A percentile compares a stretch with the other conserved stretches of the same genome.
phyloP scores from a whole-genome alignment of 2,797 vertebrate genomes.

The Enteromius treurensis region DNA sequence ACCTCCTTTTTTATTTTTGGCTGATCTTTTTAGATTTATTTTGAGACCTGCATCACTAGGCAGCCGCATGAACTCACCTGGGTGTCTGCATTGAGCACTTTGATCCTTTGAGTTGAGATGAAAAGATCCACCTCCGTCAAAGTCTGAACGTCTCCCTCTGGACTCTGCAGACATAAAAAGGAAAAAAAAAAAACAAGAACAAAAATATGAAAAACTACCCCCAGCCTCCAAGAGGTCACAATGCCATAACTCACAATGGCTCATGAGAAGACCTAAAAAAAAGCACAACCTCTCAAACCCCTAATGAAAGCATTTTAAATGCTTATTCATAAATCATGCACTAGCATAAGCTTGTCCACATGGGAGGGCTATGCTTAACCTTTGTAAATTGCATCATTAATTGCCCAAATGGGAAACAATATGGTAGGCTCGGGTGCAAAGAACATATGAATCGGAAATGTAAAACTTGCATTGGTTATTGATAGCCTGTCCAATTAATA shows the following conservation, averaged over 20 bases:
- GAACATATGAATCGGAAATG: conserved; percentile 21
- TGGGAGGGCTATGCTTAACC: conserved; percentile 22
- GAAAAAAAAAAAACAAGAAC: conserved; percentile 7
- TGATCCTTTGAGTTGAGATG: conserved; percentile 99
- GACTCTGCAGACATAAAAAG: conserved; percentile 77
- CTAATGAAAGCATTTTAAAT: conserved; percentile 40
- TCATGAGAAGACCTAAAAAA: conserved; percentile 24
- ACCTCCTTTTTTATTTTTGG: neutral
- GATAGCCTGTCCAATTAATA: conserved; percentile 3
- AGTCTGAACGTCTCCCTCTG: conserved; percentile 91
- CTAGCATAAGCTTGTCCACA: conserved; percentile 39
- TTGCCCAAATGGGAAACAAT: conserved; percentile 33
- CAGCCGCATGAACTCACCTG: conserved; percentile 79
- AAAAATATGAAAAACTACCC: conserved; percentile 43
- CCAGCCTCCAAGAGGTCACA: conserved; percentile 19
- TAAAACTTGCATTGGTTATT: conserved; percentile 22
- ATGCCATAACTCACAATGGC: conserved; percentile 37
- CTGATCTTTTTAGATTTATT: neutral
- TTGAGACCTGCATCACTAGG: neutral
- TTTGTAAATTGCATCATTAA: conserved; percentile 41
- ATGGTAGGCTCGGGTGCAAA: conserved; percentile 16
- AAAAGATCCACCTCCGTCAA: conserved; percentile 98
- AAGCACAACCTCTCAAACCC: conserved; percentile 28
- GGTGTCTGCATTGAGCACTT: conserved; percentile 96
- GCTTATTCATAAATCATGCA: conserved; percentile 54